Conservation (phyloP, 1,140 invertebrate species). For the Anastrepha ludens region DNA sequence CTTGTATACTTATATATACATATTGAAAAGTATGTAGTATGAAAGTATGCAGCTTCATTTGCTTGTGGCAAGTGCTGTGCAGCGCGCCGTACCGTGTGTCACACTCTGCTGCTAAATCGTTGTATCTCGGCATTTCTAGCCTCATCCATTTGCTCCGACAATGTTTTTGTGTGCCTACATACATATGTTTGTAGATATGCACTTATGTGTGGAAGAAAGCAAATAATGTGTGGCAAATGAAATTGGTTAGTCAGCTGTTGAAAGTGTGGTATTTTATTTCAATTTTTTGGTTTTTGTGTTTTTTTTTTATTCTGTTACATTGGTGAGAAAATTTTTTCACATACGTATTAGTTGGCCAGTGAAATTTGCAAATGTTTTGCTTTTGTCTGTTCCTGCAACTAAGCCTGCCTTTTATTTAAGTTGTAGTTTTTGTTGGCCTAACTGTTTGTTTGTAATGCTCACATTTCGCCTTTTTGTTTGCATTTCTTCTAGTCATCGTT, state of each 20-base stretch:
- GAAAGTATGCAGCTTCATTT: neutral
- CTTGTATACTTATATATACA: neutral
- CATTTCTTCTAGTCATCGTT: slow-evolving; percentile 10
- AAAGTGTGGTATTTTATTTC: slow-evolving; percentile 36
- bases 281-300: neutral
- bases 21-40: neutral
- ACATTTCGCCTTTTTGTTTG: neutral
- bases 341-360: neutral
- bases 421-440: neutral
- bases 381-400: neutral
- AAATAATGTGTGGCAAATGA: slow-evolving; percentile 43
- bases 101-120: slow-evolving; percentile 9
- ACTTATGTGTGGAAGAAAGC: neutral
- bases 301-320: neutral
- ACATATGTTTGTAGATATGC: neutral
- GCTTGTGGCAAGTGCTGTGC: slow-evolving; percentile 25
- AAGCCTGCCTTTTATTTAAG: too few species aligned
- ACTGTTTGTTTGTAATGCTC: neutral
- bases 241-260: slow-evolving; percentile 45
- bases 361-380: slow-evolving; percentile 41
- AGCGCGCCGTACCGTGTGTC: slow-evolving; percentile 8
- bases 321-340: slow-evolving; percentile 39
- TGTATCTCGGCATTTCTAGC: neutral
- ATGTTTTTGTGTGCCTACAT: too few species aligned
- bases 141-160: neutral